Conservation (phyloP, 2,113 vertebrate species). For the Sterna hirundo region DNA sequence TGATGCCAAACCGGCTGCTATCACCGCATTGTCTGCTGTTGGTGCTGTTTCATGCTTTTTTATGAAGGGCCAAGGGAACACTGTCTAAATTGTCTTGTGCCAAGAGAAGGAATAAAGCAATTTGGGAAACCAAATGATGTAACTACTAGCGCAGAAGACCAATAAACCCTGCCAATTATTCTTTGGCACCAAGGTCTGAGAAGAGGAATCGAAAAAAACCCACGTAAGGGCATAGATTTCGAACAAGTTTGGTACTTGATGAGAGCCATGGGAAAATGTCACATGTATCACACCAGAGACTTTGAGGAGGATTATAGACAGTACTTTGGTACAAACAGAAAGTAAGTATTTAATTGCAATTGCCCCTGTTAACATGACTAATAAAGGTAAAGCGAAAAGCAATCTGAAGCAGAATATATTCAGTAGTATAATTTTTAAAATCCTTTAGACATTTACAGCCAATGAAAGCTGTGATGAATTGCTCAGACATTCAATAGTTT, state of each 20-base stretch:
- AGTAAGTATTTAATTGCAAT: not conserved
- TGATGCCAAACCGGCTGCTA: not conserved
- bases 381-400: not conserved
- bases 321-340: not conserved
- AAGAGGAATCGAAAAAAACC: not conserved
- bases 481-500: not conserved
- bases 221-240: not conserved
- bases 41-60: not conserved
- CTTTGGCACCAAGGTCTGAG: not conserved
- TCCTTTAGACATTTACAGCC: not conserved
- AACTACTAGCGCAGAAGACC: not conserved
- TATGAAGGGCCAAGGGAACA: not conserved
- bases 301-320: not conserved
- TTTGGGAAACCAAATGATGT: constrained; percentile 2
- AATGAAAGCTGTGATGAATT: not conserved
- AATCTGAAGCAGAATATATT: not conserved
- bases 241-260: not conserved
- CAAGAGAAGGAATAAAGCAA: constrained; percentile 18
- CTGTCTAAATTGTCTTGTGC: not conserved
- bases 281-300: not conserved
- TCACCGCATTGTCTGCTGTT: not conserved
- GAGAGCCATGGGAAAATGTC: not conserved
- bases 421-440: not conserved
- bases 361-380: not conserved
- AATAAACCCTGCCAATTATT: constrained; percentile 18